A percentile compares a stretch with the other conserved stretches of the same genome.
These are phyloP conservation scores for Ophiothrix spiculata DNA, from an alignment of 35 echinoderm and acorn worm species.

Conservation along the genomic window DNA sequence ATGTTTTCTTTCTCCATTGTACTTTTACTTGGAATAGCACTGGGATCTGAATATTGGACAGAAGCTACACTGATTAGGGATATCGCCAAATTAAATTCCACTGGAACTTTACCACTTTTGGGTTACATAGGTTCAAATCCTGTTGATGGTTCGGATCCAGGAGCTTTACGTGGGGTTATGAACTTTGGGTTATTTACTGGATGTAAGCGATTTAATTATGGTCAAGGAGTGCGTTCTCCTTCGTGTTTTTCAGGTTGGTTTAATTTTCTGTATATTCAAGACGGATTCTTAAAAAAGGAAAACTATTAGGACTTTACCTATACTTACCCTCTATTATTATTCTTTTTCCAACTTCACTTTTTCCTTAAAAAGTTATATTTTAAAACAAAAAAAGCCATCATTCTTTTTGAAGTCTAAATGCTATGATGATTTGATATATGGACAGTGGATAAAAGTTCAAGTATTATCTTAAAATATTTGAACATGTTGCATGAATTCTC, in stretches of 20 bases:
- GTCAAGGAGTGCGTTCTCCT: constrained; percentile 54
- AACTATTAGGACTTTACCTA: too few species aligned
- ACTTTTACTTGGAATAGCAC: constrained; percentile 53
- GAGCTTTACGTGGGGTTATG: constrained; percentile 58
- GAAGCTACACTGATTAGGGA: constrained; percentile 33
- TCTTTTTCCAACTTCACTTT: too few species aligned
- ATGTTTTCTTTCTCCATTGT: constrained; percentile 41
- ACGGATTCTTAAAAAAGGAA: too few species aligned
- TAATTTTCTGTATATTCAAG: too few species aligned
- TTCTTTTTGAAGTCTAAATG: too few species aligned
- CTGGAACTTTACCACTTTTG: constrained; percentile 21
- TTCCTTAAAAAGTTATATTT: too few species aligned
- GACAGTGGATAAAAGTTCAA: too few species aligned
- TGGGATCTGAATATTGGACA: constrained; percentile 57
- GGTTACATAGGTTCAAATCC: constrained; percentile 45
- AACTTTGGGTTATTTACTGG: constrained; percentile 74
- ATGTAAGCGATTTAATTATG: constrained; percentile 88
- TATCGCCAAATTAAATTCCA: background rate
- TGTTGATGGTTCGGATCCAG: constrained; percentile 60
- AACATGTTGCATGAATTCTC: too few species aligned
- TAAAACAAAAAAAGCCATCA: too few species aligned
- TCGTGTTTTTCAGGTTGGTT: constrained; percentile 57
- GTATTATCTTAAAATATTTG: too few species aligned
- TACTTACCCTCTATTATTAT: too few species aligned
- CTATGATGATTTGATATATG: too few species aligned